Evolutionary conservation across 2,797 vertebrate genomes (phyloP), one percentile per base, ranked within the genome.

Genomic region (Enoplosus armatus): DNA sequence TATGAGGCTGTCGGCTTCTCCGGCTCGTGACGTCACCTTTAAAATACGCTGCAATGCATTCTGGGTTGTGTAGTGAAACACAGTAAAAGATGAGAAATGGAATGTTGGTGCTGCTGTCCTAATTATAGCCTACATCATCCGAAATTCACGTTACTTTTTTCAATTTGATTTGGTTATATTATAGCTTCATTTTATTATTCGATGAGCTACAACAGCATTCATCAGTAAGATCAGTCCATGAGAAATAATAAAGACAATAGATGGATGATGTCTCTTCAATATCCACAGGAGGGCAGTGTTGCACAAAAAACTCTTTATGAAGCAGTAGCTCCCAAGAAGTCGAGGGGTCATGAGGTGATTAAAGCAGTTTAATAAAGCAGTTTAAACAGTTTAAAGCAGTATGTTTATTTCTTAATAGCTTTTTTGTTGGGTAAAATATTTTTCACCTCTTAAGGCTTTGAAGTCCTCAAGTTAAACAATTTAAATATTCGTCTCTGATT

Each of bases 1-100:
- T 89, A 68, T 64, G 84, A 68, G 48, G 77, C 67, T 82, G 83
- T 93, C 89, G 85, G 90, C 86, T 88, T 89, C 88, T 81, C 84
- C 61, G 80, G 75, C 66, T 82, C 37, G 11, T 91, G 87, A 91
- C 92, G 92, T 92, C 89, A 90, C 69, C 39, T 20, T 50, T 35
- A 71, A 84, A 61, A 15, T 41, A 14, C 47, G 10, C 22, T 3
- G 39, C 63, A 16, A 1, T 48, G 91, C 74, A 82, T 77, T 58
- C 10, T 90, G 90, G 92, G 89, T 12, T 0, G 65, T 87, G 81
- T 87, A 87, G 87, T 90, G 14, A 79, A 33, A 37, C 2, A 3
- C 6, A 0, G 15, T 6, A 8, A 26, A 27, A 6, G 0, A 1
- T 7, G 3, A 1, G 48, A 9, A 47, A 67, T 10, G 0, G 10